These are phyloP conservation scores for Bos indicus DNA, from an alignment of 2,113 vertebrate species.

Conservation along the genomic window DNA sequence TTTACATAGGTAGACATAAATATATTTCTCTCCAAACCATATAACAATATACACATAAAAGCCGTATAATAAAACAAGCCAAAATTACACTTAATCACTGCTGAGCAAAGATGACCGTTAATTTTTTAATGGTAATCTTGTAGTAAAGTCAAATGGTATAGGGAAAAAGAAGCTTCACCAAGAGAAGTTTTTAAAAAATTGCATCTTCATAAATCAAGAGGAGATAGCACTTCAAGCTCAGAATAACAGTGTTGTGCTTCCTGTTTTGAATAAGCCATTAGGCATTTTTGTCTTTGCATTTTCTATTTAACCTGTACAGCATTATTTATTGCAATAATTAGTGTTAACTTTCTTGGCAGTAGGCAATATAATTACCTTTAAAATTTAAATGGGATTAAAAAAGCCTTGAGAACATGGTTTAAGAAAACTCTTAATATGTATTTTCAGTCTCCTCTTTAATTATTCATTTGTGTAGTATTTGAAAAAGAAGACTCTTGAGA, in stretches of 20 bases:
- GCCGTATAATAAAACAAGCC: conserved; percentile 40
- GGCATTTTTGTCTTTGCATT: conserved; percentile 55
- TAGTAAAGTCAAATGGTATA: conserved; percentile 49
- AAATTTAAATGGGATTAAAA: conserved; percentile 60
- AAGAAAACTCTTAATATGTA: conserved; percentile 37
- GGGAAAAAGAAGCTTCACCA: conserved; percentile 55
- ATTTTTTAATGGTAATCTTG: conserved; percentile 48
- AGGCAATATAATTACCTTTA: conserved; percentile 62
- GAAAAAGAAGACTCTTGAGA: neutral
- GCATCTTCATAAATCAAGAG: conserved; percentile 67
- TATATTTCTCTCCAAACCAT: conserved; percentile 45
- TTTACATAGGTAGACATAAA: conserved; percentile 73
- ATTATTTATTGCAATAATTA: conserved; percentile 68
- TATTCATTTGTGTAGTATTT: conserved; percentile 50
- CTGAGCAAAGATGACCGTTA: conserved; percentile 50
- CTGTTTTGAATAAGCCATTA: conserved; percentile 47
- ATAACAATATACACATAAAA: conserved; percentile 50
- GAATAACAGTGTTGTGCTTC: conserved; percentile 55
- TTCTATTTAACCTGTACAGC: conserved; percentile 57
- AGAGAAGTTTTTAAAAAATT: conserved; percentile 66
- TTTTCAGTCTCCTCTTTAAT: conserved; percentile 52
- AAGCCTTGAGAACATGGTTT: neutral
- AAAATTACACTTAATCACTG: conserved; percentile 45
- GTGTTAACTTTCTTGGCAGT: conserved; percentile 53
- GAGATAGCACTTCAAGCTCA: conserved; percentile 55